These are phyloP conservation scores for Pseudococcus longispinus DNA, from an alignment of 2,888 invertebrate genomes.

Conservation along the genomic window DNA sequence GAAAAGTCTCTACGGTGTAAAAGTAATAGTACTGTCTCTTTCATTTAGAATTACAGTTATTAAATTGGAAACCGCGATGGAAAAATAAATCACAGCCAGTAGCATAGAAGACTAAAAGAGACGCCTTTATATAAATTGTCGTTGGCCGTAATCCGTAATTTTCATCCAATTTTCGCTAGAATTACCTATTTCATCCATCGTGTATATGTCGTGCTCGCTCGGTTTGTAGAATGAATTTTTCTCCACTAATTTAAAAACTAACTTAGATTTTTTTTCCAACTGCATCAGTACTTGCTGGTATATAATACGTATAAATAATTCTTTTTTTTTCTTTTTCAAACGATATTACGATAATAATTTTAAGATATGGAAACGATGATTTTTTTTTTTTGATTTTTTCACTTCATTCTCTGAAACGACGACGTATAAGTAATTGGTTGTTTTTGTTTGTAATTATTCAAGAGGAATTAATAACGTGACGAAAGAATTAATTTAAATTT, in stretches of 20 bases:
- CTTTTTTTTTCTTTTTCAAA: constrained; percentile 4
- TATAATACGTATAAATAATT: not conserved
- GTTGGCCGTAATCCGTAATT: constrained; percentile 25
- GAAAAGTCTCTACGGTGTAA: constrained; percentile 37
- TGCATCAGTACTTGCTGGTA: not conserved
- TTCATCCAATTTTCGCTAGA: constrained; percentile 39
- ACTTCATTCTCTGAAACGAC: not conserved
- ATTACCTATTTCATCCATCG: constrained; percentile 12
- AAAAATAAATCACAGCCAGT: constrained; percentile 38
- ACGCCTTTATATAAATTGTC: constrained; percentile 23
- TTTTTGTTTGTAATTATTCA: not conserved
- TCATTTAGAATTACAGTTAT: constrained; percentile 39
- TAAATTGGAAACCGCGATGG: constrained; percentile 37
- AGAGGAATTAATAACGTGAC: not conserved
- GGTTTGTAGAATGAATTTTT: constrained; percentile 33
- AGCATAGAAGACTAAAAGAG: constrained; percentile 39
- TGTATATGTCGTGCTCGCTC: constrained; percentile 9
- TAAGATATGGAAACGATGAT: not conserved
- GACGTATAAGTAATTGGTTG: not conserved
- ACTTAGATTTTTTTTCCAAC: constrained; percentile 31
- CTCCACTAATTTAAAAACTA: constrained; percentile 30
- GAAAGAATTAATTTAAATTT: not conserved
- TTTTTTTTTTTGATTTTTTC: not conserved
- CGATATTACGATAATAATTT: not conserved
- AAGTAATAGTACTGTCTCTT: constrained; percentile 37